Base-by-base conservation (phyloP, 1,140 invertebrate species). In the Monochamus saltuarius region DNA sequence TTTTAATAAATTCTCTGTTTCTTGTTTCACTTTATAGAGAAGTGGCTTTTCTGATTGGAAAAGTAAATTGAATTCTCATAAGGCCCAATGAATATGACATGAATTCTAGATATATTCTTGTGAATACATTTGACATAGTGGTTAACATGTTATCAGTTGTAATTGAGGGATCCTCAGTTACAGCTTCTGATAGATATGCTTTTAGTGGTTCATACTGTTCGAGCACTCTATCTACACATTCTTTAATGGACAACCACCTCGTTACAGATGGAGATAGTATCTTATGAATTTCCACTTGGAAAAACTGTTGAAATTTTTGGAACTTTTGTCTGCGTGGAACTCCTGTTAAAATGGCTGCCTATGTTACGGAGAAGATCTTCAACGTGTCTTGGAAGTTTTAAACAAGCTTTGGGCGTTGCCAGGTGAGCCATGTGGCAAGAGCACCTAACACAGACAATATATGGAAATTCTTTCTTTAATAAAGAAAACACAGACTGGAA, bases 211-310 rank as follows among this genome's bases (percentile, higher is more conserved):
- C 53, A 36, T 60, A 77, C 43, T 77, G 74, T 50, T 76, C 69
- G 14, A 76, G 56, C n/a, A 74, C 52, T 50, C 74, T 54, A 52
- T 74, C 61, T 2, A 77, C 73, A 69, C 72, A 75, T 22, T 57
- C 51, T 59, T 78, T 64, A 22, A 76, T 35, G 4, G 77, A 76
- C 10, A 78, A 59, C 74, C 71, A 79, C 29, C 73, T 62, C 35
- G 74, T 79, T 39, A 38, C 66, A 39, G 65, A 58, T 17, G 68
- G 69, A 22, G 54, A 53, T 0, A 77, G 38, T 42, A 77, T 76
- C 68, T 76, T 75, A 56, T 77, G 73, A 43, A 65, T 67, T 38
- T 61, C 67, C 3, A 67, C 49, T 34, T 67, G 29, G 61, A 75
- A 75, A 67, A 72, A 71, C 36, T 64, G 29, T 60, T 77, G 73